Evolutionary conservation across 2,888 invertebrate species (phyloP).

Genomic region (Eupsilia transversa): DNA sequence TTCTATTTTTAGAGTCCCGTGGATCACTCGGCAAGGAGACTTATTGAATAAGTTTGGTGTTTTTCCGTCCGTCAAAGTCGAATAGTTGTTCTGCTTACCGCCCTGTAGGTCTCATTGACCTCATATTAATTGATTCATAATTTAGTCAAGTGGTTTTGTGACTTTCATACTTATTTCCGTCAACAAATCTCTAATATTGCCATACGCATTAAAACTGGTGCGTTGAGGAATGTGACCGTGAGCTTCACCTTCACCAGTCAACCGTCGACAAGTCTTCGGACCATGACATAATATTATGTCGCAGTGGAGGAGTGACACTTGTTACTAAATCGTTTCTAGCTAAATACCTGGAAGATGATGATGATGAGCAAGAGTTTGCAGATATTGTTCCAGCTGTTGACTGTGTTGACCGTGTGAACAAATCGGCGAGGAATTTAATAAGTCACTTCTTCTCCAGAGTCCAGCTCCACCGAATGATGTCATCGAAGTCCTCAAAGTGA

Average conservation of each 20-base stretch:
- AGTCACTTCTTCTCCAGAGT: neutral
- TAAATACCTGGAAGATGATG: neutral
- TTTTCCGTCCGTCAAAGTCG: neutral
- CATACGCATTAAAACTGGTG: slow-evolving; percentile 8
- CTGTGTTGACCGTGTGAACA: neutral
- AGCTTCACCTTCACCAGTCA: slow-evolving; percentile 22
- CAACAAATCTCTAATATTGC: slow-evolving; percentile 25
- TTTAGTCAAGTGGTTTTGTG: neutral
- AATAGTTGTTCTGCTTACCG: neutral
- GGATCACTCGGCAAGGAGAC: neutral
- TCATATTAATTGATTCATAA: neutral
- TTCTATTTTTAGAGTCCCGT: slow-evolving; percentile 6
- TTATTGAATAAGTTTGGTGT: neutral
- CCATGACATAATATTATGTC: neutral
- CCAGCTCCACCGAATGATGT: too few relatives aligned
- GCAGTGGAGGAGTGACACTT: neutral
- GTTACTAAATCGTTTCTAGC: neutral
- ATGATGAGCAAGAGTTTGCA: neutral
- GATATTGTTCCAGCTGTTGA: neutral
- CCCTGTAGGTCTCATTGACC: slow-evolving; percentile 4
- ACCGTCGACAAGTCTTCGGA: slow-evolving; percentile 15
- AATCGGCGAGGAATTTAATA: too few relatives aligned
- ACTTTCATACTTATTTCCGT: slow-evolving; percentile 44
- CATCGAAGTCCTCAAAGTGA: neutral
- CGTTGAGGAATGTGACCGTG: neutral